phyloP scores from a whole-genome alignment of 2,113 vertebrate genomes.

The Cichladusa arquata region DNA sequence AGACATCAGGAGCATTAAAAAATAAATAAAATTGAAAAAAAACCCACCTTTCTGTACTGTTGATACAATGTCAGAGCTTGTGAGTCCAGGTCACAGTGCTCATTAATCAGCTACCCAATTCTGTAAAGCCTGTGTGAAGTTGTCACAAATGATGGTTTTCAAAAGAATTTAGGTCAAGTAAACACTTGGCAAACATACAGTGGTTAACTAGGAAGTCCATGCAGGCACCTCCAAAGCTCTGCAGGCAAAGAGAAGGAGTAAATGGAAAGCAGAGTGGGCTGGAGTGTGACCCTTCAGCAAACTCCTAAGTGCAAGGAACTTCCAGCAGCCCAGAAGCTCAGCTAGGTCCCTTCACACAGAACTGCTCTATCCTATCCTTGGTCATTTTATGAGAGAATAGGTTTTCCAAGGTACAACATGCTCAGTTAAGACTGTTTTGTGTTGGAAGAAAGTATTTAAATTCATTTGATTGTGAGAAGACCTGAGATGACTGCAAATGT shows the following conservation, averaged over 20 bases:
- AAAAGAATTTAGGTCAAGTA: slow-evolving; percentile 44
- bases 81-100: background rate
- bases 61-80: background rate
- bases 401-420: background rate
- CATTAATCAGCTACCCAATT: background rate
- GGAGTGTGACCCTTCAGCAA: background rate
- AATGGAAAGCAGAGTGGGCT: background rate
- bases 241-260: background rate
- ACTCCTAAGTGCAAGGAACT: background rate
- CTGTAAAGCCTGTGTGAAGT: background rate
- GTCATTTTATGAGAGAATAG: background rate
- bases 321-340: background rate
- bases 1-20: background rate
- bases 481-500: background rate
- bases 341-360: background rate
- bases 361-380: background rate
- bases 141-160: slow-evolving; percentile 14
- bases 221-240: background rate
- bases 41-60: background rate
- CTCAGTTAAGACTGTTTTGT: background rate
- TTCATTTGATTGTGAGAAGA: background rate
- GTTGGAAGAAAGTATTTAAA: background rate
- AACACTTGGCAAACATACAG: background rate
- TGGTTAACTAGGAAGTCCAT: background rate
- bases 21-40: background rate